A percentile compares a stretch with the other conserved stretches of the same genome.
phyloP scores from a whole-genome alignment of 2,797 vertebrate genomes.

The Vespertilio murinus region DNA sequence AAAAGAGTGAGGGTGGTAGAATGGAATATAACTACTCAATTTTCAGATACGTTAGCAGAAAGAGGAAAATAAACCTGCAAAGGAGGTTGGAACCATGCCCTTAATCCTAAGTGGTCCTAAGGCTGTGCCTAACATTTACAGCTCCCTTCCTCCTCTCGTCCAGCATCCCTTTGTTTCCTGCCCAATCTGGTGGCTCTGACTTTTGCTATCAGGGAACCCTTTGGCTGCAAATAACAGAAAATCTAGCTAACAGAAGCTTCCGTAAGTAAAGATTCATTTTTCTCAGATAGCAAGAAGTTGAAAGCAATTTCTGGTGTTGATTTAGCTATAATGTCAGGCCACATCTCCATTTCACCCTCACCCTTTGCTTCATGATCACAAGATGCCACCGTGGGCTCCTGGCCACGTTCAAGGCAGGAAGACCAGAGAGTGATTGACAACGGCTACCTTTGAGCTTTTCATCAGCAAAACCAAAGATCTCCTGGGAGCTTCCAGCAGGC shows the following conservation, averaged over 20 bases:
- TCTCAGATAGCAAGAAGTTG: not conserved
- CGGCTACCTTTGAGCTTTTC: not conserved
- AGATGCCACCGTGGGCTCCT: not conserved
- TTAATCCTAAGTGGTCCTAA: not conserved
- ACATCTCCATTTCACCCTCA: not conserved
- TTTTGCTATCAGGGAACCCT: not conserved
- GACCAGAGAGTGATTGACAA: not conserved
- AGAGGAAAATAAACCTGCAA: not conserved
- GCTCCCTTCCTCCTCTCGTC: not conserved
- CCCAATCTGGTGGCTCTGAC: not conserved
- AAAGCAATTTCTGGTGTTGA: not conserved
- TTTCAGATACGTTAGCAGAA: not conserved
- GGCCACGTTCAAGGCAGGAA: not conserved
- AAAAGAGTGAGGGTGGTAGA: not conserved
- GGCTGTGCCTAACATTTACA: not conserved
- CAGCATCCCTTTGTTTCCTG: not conserved
- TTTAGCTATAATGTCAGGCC: not conserved
- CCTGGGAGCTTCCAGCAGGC: not conserved
- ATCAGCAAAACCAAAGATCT: not conserved
- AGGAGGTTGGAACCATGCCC: not conserved
- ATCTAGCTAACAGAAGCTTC: not conserved
- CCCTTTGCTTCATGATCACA: not conserved
- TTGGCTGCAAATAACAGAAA: constrained; percentile 30
- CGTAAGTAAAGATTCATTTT: not conserved
- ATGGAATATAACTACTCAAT: not conserved